Conservation (phyloP, 2,888 invertebrate species). For the Athalia rosae region DNA sequence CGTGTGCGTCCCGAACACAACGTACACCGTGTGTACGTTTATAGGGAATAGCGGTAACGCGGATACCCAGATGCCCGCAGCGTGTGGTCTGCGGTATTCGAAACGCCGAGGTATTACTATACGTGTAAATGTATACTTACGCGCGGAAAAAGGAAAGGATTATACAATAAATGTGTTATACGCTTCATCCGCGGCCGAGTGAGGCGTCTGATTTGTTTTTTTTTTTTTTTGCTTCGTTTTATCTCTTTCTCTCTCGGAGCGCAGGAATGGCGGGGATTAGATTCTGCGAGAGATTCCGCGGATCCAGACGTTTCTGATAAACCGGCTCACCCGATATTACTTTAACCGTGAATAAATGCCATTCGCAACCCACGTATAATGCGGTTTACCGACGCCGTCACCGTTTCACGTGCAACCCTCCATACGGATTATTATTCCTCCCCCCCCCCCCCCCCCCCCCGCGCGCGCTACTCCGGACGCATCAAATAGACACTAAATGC, state of each 20-base stretch:
- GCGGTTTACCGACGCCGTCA: no score
- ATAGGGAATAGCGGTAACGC: neutral
- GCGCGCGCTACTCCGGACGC: no score
- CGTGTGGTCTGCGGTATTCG: conserved; percentile 15
- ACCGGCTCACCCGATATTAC: neutral
- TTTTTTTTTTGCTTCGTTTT: neutral
- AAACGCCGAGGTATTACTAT: neutral
- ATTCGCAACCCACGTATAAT: neutral
- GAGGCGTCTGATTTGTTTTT: no score
- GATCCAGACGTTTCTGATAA: neutral
- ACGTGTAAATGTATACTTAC: no score
- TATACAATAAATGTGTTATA: no score
- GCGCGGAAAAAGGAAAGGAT: no score
- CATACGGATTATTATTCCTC: neutral
- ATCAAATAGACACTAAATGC: no score
- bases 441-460: no score
- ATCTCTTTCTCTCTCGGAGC: neutral
- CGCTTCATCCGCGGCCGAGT: no score
- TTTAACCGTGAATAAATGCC: neutral
- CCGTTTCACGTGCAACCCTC: no score
- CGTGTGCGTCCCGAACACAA: no score
- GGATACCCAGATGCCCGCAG: neutral
- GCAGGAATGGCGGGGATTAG: neutral
- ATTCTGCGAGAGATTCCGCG: neutral
- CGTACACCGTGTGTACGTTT: no score